phyloP scores from a whole-genome alignment of 1,140 invertebrate species.

The Pantala flavescens region DNA sequence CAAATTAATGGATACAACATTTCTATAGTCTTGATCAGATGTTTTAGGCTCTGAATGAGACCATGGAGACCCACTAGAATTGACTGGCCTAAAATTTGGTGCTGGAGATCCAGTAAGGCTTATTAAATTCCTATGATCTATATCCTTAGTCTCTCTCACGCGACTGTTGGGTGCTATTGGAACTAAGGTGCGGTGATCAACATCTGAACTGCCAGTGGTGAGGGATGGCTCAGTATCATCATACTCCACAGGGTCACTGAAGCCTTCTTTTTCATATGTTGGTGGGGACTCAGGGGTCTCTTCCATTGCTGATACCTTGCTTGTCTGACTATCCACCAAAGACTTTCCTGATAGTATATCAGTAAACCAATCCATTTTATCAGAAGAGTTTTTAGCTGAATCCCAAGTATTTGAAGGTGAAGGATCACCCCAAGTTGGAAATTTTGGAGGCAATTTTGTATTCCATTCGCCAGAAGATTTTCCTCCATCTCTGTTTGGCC shows the following conservation, averaged over 20 bases:
- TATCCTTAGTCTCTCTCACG: slow-evolving; percentile 16
- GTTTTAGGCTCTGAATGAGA: neutral
- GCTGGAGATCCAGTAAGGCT: slow-evolving; percentile 58
- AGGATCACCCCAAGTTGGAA: neutral
- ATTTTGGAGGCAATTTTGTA: slow-evolving; percentile 6
- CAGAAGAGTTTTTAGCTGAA: neutral
- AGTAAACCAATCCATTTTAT: neutral
- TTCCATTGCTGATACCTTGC: neutral
- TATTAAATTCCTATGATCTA: slow-evolving; percentile 60
- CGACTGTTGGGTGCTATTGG: slow-evolving; percentile 16
- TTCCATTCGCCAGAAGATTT: neutral
- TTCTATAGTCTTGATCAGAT: slow-evolving; percentile 2
- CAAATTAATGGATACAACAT: neutral
- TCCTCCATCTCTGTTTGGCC: neutral
- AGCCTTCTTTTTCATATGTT: slow-evolving; percentile 47
- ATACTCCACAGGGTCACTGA: slow-evolving; percentile 44
- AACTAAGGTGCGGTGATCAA: slow-evolving; percentile 22
- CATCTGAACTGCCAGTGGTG: slow-evolving; percentile 18
- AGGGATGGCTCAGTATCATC: slow-evolving; percentile 33
- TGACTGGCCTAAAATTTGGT: neutral
- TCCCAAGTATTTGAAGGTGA: neutral
- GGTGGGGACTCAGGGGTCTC: slow-evolving; percentile 49
- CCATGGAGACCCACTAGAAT: neutral
- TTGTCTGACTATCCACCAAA: neutral
- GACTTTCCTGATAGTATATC: neutral